Base-by-base conservation (phyloP, 2,888 invertebrate species). In the Caenorhabditis sp. region DNA sequence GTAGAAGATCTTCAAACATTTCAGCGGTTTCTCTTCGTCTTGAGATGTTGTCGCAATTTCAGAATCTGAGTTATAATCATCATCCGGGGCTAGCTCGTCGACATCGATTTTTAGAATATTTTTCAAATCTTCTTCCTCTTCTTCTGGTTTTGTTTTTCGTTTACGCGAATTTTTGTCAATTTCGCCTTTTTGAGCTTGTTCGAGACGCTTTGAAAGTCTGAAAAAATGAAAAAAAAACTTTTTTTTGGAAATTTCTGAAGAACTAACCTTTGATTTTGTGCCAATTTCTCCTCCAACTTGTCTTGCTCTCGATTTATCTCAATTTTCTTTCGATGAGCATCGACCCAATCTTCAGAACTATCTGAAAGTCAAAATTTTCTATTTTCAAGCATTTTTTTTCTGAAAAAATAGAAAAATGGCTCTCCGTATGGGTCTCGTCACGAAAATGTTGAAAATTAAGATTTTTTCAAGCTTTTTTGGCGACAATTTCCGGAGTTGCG, bases 1-100 rank as follows among this genome's bases (percentile, higher is more conserved):
- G 88, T 94, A 97, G 87, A 92, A 94, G 75, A 99, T 93, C 93
- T 69, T 76, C 17, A 68, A 14, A 43, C 66, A 76, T n/a, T 63
- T 63, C 31, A 59, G 43, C 2, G 65, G 58, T 24, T 54, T 10
- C 12, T 76, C 75, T 21, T 68, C 68, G 19, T 59, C 54, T 17
- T 21, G 27, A 19, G 37, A 19, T 19, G 27, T 61, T 12, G 12
- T 51, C 2, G 14, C 10, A 17, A 54, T 57, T 60, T 76, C 77
- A 12, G 64, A 66, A 49, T 81, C 82, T 19, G 76, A 75, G 65
- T 69, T 26, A 55, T 82, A 79, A 10, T 78, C 71, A 21, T 69
- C 74, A 10, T 89, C 88, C 63, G 90, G 88, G 62, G 70, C 66
- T 14, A 62, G 21, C 24, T 75, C 74, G 66, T 61, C 49, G 19